A percentile compares a stretch with the other conserved stretches of the same genome.
Evolutionary conservation across 2,888 invertebrate genomes (phyloP).

Genomic region (Drosophila rellima): DNA sequence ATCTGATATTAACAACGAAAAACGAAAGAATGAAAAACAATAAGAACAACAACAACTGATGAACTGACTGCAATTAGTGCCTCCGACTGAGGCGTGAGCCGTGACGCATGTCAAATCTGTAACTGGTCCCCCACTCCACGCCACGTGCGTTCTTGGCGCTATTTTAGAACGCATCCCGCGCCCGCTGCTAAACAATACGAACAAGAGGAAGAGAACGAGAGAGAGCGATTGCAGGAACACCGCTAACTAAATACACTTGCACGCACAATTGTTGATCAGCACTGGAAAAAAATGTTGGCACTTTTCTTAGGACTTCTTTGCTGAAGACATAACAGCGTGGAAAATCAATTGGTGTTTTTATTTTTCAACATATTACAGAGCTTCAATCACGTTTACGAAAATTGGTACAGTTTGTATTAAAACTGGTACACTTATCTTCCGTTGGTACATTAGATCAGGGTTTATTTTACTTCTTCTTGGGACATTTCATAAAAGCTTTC

Average conservation of each 20-base stretch:
- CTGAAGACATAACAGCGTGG: too few species aligned
- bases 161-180: constrained; percentile 39
- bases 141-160: constrained; percentile 49
- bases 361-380: neutral
- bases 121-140: constrained; percentile 33
- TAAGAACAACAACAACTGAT: constrained; percentile 5
- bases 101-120: constrained; percentile 66
- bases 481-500: too few species aligned
- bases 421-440: too few species aligned
- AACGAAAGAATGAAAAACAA: neutral
- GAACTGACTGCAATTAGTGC: constrained; percentile 55
- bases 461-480: too few species aligned
- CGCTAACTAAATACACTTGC: constrained; percentile 41
- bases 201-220: constrained; percentile 5
- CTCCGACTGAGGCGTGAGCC: constrained; percentile 41
- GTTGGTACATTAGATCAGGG: too few species aligned
- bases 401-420: too few species aligned
- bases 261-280: neutral
- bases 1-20: constrained; percentile 3
- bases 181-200: constrained; percentile 51
- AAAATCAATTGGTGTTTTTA: neutral
- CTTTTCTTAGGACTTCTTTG: too few species aligned
- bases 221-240: neutral
- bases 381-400: neutral
- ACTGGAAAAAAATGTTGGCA: neutral